These are phyloP conservation scores for Rhadinocentrus ornatus DNA, from an alignment of 2,797 vertebrate species.

Conservation along the genomic window DNA sequence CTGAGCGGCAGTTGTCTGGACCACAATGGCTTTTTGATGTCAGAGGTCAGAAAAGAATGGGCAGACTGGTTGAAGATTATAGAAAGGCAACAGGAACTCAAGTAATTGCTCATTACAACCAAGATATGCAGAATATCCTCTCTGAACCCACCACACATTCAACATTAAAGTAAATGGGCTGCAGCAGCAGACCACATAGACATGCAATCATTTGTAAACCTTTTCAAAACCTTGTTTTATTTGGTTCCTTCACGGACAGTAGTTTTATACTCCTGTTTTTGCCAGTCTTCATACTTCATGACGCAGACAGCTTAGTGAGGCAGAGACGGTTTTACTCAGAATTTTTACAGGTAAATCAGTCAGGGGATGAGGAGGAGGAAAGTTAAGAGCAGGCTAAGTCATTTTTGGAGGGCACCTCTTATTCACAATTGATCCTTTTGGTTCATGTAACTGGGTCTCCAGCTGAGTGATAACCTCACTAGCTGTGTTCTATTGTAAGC, in stretches of 20 bases:
- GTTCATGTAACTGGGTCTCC: fast-evolving
- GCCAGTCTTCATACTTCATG: not conserved
- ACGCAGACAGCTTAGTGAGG: not conserved
- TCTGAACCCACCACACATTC: not conserved
- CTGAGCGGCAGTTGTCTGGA: too few relatives aligned
- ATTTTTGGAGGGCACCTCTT: too few relatives aligned
- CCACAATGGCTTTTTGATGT: too few relatives aligned
- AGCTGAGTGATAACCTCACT: fast-evolving
- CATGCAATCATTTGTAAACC: not conserved
- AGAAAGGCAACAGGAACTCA: not conserved
- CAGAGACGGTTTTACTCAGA: too few relatives aligned
- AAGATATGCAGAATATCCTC: too few relatives aligned
- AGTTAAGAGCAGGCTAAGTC: too few relatives aligned
- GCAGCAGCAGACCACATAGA: not conserved
- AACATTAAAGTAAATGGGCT: not conserved
- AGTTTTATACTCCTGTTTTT: not conserved
- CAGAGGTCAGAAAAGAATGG: not conserved
- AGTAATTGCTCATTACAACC: not conserved
- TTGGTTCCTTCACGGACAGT: not conserved
- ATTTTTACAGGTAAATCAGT: too few relatives aligned
- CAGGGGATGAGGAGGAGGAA: too few relatives aligned
- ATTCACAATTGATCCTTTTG: too few relatives aligned
- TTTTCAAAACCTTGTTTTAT: not conserved
- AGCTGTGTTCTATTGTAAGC: not conserved
- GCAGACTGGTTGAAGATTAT: not conserved